phyloP scores from a whole-genome alignment of 2,888 invertebrate species.

The Tethea ocularis region DNA sequence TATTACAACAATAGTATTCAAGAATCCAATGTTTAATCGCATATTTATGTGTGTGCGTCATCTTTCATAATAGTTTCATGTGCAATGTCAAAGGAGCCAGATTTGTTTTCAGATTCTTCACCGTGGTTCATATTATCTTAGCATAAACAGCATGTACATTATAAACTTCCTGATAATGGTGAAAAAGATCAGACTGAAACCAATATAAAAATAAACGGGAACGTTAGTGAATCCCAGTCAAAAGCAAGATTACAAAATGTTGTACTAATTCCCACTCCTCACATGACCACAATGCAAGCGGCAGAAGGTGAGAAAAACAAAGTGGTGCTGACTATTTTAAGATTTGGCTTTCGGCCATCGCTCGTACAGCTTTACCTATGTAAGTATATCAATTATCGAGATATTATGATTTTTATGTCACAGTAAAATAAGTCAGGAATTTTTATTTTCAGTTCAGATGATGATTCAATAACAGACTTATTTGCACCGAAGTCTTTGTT shows the following conservation, averaged over 20 bases:
- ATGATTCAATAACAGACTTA: neutral
- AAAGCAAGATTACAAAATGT: slow-evolving; percentile 32
- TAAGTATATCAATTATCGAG: slow-evolving; percentile 61
- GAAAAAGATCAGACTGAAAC: neutral
- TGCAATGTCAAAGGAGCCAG: neutral
- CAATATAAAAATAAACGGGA: slow-evolving; percentile 17
- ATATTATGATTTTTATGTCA: slow-evolving; percentile 52
- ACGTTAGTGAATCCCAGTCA: slow-evolving; percentile 25
- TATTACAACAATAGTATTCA: neutral
- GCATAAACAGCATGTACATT: neutral
- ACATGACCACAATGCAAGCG: slow-evolving; percentile 70
- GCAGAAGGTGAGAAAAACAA: slow-evolving; percentile 70
- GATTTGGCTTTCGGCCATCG: slow-evolving; percentile 69
- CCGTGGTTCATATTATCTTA: neutral
- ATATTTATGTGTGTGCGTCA: slow-evolving; percentile 1
- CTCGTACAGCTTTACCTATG: slow-evolving; percentile 63
- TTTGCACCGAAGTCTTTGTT: neutral
- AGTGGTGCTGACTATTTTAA: slow-evolving; percentile 65
- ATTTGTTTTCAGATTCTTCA: neutral
- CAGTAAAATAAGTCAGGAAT: slow-evolving; percentile 40
- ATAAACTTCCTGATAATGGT: neutral
- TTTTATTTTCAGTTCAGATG: slow-evolving; percentile 29
- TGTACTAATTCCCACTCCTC: slow-evolving; percentile 32
- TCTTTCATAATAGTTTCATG: neutral
- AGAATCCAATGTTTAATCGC: slow-evolving; percentile 1